Evolutionary conservation across 2,797 vertebrate species (phyloP).

Genomic region (Cetoscarus ocellatus): DNA sequence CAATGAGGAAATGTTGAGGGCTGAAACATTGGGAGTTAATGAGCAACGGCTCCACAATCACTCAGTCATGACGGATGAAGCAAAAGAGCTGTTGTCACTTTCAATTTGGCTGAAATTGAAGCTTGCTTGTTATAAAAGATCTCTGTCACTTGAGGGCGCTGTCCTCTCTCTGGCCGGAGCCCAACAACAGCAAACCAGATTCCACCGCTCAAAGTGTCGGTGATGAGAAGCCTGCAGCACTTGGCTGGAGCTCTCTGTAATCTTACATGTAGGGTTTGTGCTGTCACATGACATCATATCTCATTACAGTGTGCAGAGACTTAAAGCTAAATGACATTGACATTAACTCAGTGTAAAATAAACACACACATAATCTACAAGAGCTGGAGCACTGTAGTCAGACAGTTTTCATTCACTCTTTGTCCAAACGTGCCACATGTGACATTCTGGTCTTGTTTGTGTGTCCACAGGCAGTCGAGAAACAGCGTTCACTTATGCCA

Average conservation of each 20-base stretch:
- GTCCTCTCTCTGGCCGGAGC: constrained; percentile 71
- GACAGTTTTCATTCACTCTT: neutral
- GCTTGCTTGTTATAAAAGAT: constrained; percentile 47
- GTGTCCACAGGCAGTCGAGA: constrained; percentile 92
- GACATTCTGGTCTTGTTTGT: constrained; percentile 40
- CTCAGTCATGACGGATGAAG: constrained; percentile 55
- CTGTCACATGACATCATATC: constrained; percentile 68
- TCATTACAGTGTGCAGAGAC: constrained; percentile 24
- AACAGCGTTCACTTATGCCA: constrained; percentile 96
- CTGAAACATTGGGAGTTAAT: constrained; percentile 46
- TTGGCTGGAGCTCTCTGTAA: constrained; percentile 65
- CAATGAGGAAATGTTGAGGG: constrained; percentile 51
- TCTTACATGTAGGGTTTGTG: constrained; percentile 60
- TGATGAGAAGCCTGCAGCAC: constrained; percentile 64
- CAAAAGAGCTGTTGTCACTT: constrained; percentile 54
- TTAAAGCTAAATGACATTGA: constrained; percentile 38
- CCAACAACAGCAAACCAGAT: constrained; percentile 74
- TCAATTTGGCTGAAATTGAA: constrained; percentile 52
- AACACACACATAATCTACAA: constrained; percentile 10
- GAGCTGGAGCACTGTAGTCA: constrained; percentile 4
- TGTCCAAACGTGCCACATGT: constrained; percentile 15
- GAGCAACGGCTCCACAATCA: constrained; percentile 45
- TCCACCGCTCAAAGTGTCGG: constrained; percentile 57
- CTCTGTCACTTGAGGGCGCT: constrained; percentile 76
- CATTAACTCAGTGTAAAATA: constrained; percentile 20